These are phyloP conservation scores for Rhynchotus rufescens DNA, from an alignment of 2,797 vertebrate genomes.

Conservation along the genomic window DNA sequence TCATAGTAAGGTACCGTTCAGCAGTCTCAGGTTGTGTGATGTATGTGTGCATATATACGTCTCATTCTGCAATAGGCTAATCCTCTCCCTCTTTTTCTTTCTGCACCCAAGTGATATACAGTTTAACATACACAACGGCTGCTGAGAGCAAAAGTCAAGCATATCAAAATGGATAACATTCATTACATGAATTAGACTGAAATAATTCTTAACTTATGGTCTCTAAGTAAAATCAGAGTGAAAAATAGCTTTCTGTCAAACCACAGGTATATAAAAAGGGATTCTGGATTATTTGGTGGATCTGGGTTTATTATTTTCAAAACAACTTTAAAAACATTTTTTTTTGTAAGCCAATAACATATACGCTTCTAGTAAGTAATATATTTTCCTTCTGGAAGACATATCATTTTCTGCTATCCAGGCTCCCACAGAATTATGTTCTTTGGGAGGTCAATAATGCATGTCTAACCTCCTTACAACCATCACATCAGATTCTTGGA, in stretches of 20 bases:
- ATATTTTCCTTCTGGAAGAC: background rate
- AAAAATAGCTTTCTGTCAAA: background rate
- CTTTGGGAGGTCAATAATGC: background rate
- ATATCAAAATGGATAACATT: background rate
- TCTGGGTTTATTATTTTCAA: background rate
- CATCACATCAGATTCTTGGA: background rate
- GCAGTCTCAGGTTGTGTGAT: background rate
- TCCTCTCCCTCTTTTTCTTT: background rate
- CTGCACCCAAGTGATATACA: background rate
- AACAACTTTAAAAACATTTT: background rate
- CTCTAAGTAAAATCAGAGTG: background rate
- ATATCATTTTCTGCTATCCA: background rate
- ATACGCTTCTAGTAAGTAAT: background rate
- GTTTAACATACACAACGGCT: background rate
- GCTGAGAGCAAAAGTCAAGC: background rate
- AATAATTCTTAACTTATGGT: background rate
- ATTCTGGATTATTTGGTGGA: background rate
- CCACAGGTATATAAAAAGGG: background rate
- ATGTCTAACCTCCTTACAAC: constrained; percentile 13
- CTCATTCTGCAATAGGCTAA: background rate
- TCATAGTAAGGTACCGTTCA: background rate
- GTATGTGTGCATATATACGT: background rate
- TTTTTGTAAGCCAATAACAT: no score
- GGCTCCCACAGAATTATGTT: background rate
- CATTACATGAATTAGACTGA: background rate